Percentiles rank a stretch among this genome's conserved stretches.
Evolutionary conservation across 1,140 invertebrate genomes (phyloP).

Genomic region (Drosophila pseudoobscura): DNA sequence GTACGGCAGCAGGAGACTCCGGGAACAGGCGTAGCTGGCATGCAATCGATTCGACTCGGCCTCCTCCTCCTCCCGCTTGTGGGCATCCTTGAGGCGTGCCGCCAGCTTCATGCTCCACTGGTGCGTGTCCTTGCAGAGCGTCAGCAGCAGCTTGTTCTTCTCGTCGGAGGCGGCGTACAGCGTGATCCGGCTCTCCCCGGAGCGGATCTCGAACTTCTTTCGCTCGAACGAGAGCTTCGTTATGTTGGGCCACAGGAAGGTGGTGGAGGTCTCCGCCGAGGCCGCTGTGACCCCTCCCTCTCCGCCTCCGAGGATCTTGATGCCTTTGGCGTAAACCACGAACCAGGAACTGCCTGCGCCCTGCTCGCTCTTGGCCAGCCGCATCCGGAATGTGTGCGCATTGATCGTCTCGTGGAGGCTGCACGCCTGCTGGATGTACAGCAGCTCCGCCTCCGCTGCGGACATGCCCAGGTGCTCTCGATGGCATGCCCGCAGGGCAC

Average conservation of each 20-base stretch:
- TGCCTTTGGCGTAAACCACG: slow-evolving; percentile 93
- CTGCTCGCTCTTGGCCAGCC: slow-evolving; percentile 91
- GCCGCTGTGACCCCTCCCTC: background rate
- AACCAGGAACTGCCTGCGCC: slow-evolving; percentile 90
- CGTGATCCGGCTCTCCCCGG: slow-evolving; percentile 93
- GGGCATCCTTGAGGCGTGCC: slow-evolving; percentile 90
- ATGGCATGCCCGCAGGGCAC: slow-evolving; percentile 86
- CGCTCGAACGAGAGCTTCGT: slow-evolving; percentile 97
- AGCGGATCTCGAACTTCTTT: slow-evolving; percentile 97
- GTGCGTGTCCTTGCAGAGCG: slow-evolving; percentile 95
- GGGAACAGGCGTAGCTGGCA: slow-evolving; percentile 87
- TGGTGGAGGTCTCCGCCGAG: slow-evolving; percentile 53
- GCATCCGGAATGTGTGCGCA: slow-evolving; percentile 94
- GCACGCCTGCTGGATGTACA: slow-evolving; percentile 95
- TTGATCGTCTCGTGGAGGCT: slow-evolving; percentile 93
- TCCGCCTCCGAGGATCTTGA: slow-evolving; percentile 89
- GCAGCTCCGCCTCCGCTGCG: slow-evolving; percentile 90
- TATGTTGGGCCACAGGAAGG: slow-evolving; percentile 96
- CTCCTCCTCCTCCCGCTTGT: slow-evolving; percentile 89
- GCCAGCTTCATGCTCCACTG: slow-evolving; percentile 97
- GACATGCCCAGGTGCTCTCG: slow-evolving; percentile 90
- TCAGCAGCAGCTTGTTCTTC: slow-evolving; percentile 94
- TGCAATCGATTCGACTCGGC: slow-evolving; percentile 84
- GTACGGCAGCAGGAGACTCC: slow-evolving; percentile 86
- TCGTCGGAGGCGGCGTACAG: slow-evolving; percentile 95